Evolutionary conservation across 2,888 invertebrate species (phyloP).

Genomic region (Epirrita christyi): DNA sequence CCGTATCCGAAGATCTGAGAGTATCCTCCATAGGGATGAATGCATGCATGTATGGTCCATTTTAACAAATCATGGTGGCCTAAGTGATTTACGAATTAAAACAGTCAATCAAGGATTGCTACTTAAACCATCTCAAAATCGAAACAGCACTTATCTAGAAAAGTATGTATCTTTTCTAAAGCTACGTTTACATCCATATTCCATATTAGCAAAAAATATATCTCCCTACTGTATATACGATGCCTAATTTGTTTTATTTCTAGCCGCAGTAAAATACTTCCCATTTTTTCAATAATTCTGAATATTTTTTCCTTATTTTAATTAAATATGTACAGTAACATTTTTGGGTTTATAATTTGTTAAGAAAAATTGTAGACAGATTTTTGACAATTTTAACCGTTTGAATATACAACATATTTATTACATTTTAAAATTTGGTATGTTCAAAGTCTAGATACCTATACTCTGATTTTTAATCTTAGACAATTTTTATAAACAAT

Average conservation of each 20-base stretch:
- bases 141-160: constrained; percentile 7
- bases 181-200: constrained; percentile 26
- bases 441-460: constrained; percentile 11
- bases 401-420: constrained; percentile 3
- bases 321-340: constrained; percentile 2
- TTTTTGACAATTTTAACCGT: constrained; percentile 4
- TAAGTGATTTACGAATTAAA: no score
- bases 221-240: constrained; percentile 3
- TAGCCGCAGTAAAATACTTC: constrained; percentile 22
- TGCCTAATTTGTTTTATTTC: constrained; percentile 16
- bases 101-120: no score
- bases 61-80: no score
- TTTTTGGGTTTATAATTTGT: constrained; percentile 1
- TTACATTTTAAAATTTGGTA: constrained; percentile 11
- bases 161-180: constrained; percentile 17
- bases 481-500: no score
- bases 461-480: no score
- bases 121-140: no score
- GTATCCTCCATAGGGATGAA: no score
- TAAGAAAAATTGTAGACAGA: constrained; percentile 6
- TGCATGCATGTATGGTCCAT: no score
- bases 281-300: constrained; percentile 1
- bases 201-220: constrained; percentile 55
- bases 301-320: not conserved
- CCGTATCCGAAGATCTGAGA: no score